Base-by-base conservation (phyloP, 2,888 invertebrate species). In the Synergus itoensis region DNA sequence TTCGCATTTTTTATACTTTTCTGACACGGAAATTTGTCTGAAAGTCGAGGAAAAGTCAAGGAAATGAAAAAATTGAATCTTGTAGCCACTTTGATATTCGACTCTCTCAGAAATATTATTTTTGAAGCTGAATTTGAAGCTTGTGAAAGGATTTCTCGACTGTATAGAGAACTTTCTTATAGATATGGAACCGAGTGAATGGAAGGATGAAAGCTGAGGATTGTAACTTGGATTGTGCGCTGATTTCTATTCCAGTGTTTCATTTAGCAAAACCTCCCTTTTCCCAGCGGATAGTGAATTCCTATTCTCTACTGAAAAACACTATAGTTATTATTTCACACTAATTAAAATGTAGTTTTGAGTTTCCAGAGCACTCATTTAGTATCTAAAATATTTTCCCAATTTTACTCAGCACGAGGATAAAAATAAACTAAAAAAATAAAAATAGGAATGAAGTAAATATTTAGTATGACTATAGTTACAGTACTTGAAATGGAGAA, bases 151-250 rank as follows among this genome's bases (percentile, higher is more conserved):
- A 16, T 53, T 16, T 53, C 48, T 53, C 48, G 12, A 53, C 48
- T 5, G 16, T 53, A 16, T 53, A 16, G 48, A 53, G 16, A 53
- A 53, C 14, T 53, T 53, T 53, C 48, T 53, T 53, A 16, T 53
- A 53, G 48, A 53, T 14, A 16, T 53, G 16, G 48, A 16, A 12
- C 5, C 16, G 16, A 16, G 16, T 1, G 48, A 16, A 16, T 16
- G 48, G 7, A 53, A 16, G 48, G 48, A 36, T 9, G 14, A 73
- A 73, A 21, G 16, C 21, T 48, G 4, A 45, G n/a, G 43, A 73
- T 53, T 53, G 48, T 45, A 43, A 28, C 45, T 73, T 41, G 18
- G 21, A 73, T 73, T 45, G 73, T n/a, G 7, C 40, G 36, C 36
- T 40, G 64, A 40, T 64, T 64, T 64, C 40, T 36, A 7, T 63